Evolutionary conservation across 2,888 invertebrate species (phyloP), one percentile per base, ranked within the genome.

Genomic region (Phortica magna): DNA sequence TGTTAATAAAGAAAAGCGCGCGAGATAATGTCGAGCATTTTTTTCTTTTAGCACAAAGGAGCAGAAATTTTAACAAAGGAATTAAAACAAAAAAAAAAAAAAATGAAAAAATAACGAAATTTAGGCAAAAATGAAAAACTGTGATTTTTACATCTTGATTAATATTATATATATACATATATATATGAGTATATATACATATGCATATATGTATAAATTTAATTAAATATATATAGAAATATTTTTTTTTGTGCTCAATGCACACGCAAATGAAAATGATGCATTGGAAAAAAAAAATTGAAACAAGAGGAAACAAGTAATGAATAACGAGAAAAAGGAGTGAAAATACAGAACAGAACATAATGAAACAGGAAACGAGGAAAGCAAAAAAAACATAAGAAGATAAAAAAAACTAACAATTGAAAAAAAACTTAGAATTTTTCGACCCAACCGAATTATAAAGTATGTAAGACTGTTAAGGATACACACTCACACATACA

Each of bases 61-160:
- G n/a, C 41, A 67, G 17, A 43, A 41, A 42, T 41, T 42, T 43
- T 39, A 41, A 65, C 14, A 55, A 55, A 55, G 17, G 55, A 55
- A 55, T 4, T 10, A 22, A 61, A 61, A 61, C 14, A 7, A 57
- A 57, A 17, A 57, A 57, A 59, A 17, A 59, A 59, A 2, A 17
- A 59, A 12, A 57, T n/a, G 2, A 19, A 61, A 61, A 22, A 43
- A 77, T 64, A 12, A 59, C 75, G 48, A 67, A 73, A 71, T 87
- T 87, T 89, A 87, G 86, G 86, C 86, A 88, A 87, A 61, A 90
- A 90, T 85, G 83, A 86, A 90, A 90, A 90, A 90, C 89, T 89
- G 89, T 89, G 89, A 89, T 89, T 89, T 89, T 89, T 89, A 71
- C 70, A 71, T 55, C 70, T 71, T 71, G 70, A 71, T 71, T 53